These are phyloP conservation scores for Nezara viridula DNA, from an alignment of 2,888 invertebrate genomes.

Conservation along the genomic window DNA sequence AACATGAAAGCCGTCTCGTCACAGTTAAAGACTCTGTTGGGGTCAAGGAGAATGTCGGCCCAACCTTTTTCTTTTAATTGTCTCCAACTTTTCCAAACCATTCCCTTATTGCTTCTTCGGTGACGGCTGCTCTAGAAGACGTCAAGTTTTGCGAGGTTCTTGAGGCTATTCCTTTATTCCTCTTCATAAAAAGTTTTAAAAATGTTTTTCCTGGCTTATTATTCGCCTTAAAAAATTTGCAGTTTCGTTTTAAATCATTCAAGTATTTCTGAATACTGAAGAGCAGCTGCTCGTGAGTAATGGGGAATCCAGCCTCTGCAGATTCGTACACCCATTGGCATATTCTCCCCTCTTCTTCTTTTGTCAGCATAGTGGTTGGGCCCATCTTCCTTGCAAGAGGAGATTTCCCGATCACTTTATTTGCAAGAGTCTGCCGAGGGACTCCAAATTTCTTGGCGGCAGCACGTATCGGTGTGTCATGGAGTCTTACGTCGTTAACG, in stretches of 20 bases:
- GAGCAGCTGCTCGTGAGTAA: slow-evolving; percentile 62
- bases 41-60: slow-evolving; percentile 61
- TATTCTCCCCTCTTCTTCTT: slow-evolving; percentile 61
- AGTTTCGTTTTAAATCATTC: slow-evolving; percentile 60
- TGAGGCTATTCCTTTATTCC: slow-evolving; percentile 62
- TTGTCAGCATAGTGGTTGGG: slow-evolving; percentile 54
- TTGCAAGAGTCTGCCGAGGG: slow-evolving; percentile 55
- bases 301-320: slow-evolving; percentile 60
- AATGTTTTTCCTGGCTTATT: slow-evolving; percentile 64
- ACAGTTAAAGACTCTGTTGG: slow-evolving; percentile 64
- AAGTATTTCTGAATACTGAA: slow-evolving; percentile 63
- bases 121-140: slow-evolving; percentile 61
- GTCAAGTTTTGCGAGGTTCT: slow-evolving; percentile 64
- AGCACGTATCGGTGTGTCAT: slow-evolving; percentile 56
- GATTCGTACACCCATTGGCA: slow-evolving; percentile 57
- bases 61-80: slow-evolving; percentile 62
- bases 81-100: slow-evolving; percentile 62
- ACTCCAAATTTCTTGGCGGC: slow-evolving; percentile 60
- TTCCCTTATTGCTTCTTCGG: slow-evolving; percentile 59
- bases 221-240: slow-evolving; percentile 62
- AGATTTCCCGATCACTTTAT: slow-evolving; percentile 40
- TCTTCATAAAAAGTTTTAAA: slow-evolving; percentile 62
- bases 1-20: slow-evolving; percentile 65
- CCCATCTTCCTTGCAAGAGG: slow-evolving; percentile 55
- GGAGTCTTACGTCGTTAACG: slow-evolving; percentile 57